These are phyloP conservation scores for Spodoptera picta DNA, from an alignment of 2,888 invertebrate species.

Conservation along the genomic window DNA sequence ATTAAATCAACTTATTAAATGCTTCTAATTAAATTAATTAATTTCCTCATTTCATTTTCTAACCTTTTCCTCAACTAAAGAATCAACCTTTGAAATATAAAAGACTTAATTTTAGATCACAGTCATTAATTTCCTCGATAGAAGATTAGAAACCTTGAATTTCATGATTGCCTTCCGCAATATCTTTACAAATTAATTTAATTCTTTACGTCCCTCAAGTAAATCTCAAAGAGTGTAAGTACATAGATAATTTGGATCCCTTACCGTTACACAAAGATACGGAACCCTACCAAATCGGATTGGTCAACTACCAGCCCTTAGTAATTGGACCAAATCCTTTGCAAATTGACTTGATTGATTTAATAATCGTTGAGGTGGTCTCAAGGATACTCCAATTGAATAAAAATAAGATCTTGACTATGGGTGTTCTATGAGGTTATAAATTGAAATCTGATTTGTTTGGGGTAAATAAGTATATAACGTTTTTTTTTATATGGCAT, in stretches of 20 bases:
- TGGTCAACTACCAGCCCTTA: constrained; percentile 48
- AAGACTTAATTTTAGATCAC: too few relatives aligned
- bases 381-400: constrained; percentile 12
- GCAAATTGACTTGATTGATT: constrained; percentile 57
- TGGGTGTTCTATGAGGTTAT: constrained; percentile 9
- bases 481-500: too few relatives aligned
- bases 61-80: too few relatives aligned
- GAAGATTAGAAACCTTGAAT: neutral
- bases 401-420: constrained; percentile 21
- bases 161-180: neutral
- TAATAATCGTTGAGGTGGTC: constrained; percentile 42
- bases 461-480: neutral
- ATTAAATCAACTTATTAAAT: too few relatives aligned
- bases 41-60: too few relatives aligned
- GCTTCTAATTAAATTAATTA: too few relatives aligned
- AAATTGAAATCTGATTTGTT: constrained; percentile 12
- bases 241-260: constrained; percentile 33
- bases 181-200: constrained; percentile 3
- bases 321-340: constrained; percentile 52
- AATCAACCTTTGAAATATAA: too few relatives aligned
- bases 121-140: too few relatives aligned
- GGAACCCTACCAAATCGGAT: constrained; percentile 39
- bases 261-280: constrained; percentile 36
- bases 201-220: constrained; percentile 15
- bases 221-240: constrained; percentile 33